These are phyloP conservation scores for Boleophthalmus pectinirostris DNA, from an alignment of 2,113 vertebrate genomes.

Conservation along the genomic window DNA sequence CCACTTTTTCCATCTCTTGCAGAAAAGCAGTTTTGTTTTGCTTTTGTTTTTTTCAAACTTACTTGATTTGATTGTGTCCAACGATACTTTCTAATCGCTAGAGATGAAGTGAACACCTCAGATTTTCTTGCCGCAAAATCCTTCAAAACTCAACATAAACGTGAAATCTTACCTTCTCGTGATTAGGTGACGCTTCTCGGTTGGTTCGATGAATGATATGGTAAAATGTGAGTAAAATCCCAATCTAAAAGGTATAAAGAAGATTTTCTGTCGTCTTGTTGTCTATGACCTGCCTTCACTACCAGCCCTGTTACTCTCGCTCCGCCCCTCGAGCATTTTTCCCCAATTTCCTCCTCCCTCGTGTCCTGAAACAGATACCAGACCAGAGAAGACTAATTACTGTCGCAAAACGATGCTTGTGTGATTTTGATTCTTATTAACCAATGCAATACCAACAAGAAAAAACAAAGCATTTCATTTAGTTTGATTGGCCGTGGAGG, in stretches of 20 bases:
- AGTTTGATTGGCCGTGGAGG: too few species aligned
- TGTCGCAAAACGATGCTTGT: too few species aligned
- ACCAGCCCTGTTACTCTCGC: not conserved
- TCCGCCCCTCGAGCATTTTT: conserved; percentile 6
- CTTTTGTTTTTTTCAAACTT: not conserved
- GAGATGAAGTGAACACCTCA: not conserved
- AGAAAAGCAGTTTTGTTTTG: not conserved
- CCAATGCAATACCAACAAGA: too few species aligned
- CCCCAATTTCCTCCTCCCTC: conserved; percentile 23
- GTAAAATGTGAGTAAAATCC: not conserved
- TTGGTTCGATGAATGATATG: not conserved
- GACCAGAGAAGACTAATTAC: too few species aligned
- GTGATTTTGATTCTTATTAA: too few species aligned
- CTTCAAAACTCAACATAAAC: not conserved
- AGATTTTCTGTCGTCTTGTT: not conserved
- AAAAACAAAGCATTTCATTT: too few species aligned
- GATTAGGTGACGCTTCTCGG: not conserved
- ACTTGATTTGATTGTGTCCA: not conserved
- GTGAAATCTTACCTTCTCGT: conserved; percentile 20
- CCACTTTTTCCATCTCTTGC: not conserved
- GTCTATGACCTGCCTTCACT: conserved; percentile 4
- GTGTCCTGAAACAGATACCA: too few species aligned
- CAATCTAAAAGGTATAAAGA: not conserved
- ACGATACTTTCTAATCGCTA: not conserved
- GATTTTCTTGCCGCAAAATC: not conserved